These are phyloP conservation scores for Athripsodes cinereus DNA, from an alignment of 2,888 invertebrate genomes.

Conservation along the genomic window DNA sequence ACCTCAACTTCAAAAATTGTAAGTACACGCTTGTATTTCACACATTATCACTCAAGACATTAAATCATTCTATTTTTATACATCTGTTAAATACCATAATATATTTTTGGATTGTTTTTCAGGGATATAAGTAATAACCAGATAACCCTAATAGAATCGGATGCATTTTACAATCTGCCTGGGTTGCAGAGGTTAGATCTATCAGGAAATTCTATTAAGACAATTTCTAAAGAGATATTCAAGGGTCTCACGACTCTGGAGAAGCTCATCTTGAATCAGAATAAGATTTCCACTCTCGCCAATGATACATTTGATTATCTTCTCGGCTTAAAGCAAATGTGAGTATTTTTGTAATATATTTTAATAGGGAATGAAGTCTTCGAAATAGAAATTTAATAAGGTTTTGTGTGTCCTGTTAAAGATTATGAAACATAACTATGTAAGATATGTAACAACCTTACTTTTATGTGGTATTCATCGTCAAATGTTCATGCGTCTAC, in stretches of 20 bases:
- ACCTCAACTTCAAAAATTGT: conserved; percentile 64
- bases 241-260: conserved; percentile 62
- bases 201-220: conserved; percentile 63
- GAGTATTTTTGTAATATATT: conserved; percentile 35
- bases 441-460: too few species aligned
- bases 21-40: conserved; percentile 41
- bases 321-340: conserved; percentile 66
- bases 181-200: conserved; percentile 64
- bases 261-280: conserved; percentile 64
- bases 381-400: too few species aligned
- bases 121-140: conserved; percentile 78
- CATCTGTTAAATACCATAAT: too few species aligned
- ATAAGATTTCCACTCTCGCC: conserved; percentile 63
- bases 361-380: too few species aligned
- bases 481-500: too few species aligned
- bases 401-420: too few species aligned
- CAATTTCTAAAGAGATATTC: conserved; percentile 64
- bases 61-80: too few species aligned
- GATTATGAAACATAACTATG: too few species aligned
- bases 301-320: conserved; percentile 67
- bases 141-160: conserved; percentile 64
- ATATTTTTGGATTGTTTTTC: conserved; percentile 34
- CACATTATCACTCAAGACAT: too few species aligned
- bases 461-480: too few species aligned
- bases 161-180: conserved; percentile 68